Conservation (phyloP, 53 echinoderm and acorn worm species). For the Holothuria leucospilota region DNA sequence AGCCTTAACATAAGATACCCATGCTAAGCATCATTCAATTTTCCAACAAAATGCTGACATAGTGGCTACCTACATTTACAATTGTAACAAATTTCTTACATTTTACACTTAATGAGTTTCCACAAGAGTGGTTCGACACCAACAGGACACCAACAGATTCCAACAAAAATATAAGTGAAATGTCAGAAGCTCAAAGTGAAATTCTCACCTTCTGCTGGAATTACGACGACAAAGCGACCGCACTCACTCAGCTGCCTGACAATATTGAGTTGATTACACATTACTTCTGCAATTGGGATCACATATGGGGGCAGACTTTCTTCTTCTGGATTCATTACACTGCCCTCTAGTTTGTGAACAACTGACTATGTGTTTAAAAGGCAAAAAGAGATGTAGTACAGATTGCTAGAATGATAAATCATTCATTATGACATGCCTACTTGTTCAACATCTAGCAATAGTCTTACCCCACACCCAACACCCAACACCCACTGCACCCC, state of each 20-base stretch:
- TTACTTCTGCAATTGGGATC: conserved; percentile 79
- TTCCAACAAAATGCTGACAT: too few relatives aligned
- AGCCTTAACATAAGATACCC: too few relatives aligned
- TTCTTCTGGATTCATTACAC: conserved; percentile 63
- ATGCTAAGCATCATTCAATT: too few relatives aligned
- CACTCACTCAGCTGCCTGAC: conserved; percentile 79
- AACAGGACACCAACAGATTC: too few relatives aligned
- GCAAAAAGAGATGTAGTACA: not conserved
- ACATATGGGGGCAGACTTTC: conserved; percentile 84
- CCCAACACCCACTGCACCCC: too few relatives aligned
- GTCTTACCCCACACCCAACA: too few relatives aligned
- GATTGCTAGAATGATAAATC: not conserved
- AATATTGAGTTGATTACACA: conserved; percentile 82
- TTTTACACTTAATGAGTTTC: too few relatives aligned
- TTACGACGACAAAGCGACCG: conserved; percentile 88
- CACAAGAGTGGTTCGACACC: too few relatives aligned
- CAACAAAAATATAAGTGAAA: too few relatives aligned
- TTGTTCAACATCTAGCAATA: not conserved
- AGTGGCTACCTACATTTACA: too few relatives aligned
- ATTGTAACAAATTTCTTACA: too few relatives aligned
- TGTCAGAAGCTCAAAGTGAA: not conserved
- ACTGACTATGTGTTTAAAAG: conserved; percentile 67
- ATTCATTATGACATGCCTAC: not conserved
- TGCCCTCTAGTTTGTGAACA: conserved; percentile 85
- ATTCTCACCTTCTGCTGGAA: conserved; percentile 83